Percentiles rank a stretch among this genome's conserved stretches.
Evolutionary conservation across 2,797 vertebrate species (phyloP).

Genomic region (Cyclopterus lumpus): DNA sequence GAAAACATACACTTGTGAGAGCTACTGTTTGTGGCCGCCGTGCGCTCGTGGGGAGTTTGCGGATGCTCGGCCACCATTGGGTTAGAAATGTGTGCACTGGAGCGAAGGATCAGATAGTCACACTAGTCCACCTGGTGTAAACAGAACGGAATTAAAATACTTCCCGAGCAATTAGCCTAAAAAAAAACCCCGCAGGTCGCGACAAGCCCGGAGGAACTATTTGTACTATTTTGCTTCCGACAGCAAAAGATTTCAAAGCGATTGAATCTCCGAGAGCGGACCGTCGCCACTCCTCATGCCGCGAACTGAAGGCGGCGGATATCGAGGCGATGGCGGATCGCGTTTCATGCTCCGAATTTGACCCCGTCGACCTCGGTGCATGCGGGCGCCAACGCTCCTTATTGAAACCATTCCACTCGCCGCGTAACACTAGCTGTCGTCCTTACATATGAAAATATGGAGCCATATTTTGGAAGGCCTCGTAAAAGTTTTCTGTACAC

Average conservation of each 20-base stretch:
- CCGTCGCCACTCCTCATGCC: slow-evolving; percentile 17
- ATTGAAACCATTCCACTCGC: slow-evolving; percentile 36
- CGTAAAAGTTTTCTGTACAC: slow-evolving; percentile 64
- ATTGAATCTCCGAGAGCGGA: slow-evolving; percentile 14
- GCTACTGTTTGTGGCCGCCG: not conserved
- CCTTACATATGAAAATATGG: slow-evolving; percentile 63
- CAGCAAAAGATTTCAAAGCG: slow-evolving; percentile 37
- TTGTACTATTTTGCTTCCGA: slow-evolving; percentile 34
- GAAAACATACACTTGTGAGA: slow-evolving; percentile 33
- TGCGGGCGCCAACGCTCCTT: slow-evolving; percentile 48
- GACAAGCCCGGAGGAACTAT: slow-evolving; percentile 33
- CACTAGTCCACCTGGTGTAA: slow-evolving; percentile 8
- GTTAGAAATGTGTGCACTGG: slow-evolving; percentile 35
- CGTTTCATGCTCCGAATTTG: slow-evolving; percentile 56
- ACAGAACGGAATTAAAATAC: slow-evolving; percentile 28
- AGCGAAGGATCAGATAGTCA: slow-evolving; percentile 3
- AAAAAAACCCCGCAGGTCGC: slow-evolving; percentile 48
- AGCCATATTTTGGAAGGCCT: slow-evolving; percentile 57
- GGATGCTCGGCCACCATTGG: slow-evolving; percentile 56
- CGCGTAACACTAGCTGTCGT: slow-evolving; percentile 32
- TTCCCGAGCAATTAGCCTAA: slow-evolving; percentile 12
- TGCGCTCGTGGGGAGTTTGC: not conserved
- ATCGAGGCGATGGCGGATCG: slow-evolving; percentile 11
- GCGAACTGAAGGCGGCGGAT: slow-evolving; percentile 33
- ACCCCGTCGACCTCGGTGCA: slow-evolving; percentile 38